phyloP scores from a whole-genome alignment of 1,140 invertebrate species.

The Sitophilus oryzae region DNA sequence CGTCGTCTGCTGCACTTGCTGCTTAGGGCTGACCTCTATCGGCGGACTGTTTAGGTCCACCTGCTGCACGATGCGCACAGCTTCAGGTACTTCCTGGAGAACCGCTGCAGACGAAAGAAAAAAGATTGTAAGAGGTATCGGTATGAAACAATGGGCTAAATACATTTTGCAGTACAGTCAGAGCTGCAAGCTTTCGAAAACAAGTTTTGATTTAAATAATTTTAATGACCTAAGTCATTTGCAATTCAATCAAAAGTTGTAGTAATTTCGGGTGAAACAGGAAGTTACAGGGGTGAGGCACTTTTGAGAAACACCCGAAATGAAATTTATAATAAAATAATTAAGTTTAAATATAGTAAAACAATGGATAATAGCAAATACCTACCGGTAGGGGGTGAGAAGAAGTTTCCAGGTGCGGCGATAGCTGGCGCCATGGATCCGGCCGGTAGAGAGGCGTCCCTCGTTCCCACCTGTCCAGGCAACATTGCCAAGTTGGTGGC shows the following conservation, averaged over 20 bases:
- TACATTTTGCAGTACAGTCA: background rate
- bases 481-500: constrained; percentile 40
- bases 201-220: background rate
- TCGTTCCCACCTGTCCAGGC: constrained; percentile 35
- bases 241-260: background rate
- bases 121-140: background rate
- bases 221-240: background rate
- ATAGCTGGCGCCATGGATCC: constrained; percentile 36
- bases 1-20: constrained; percentile 19
- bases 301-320: too few species aligned
- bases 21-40: constrained; percentile 28
- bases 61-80: constrained; percentile 45
- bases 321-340: too few species aligned
- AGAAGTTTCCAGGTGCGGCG: constrained; percentile 41
- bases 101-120: constrained; percentile 38
- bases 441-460: constrained; percentile 32
- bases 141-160: background rate
- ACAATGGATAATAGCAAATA: background rate
- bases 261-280: too few species aligned
- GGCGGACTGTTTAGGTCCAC: constrained; percentile 31
- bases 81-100: constrained; percentile 52
- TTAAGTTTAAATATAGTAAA: constrained; percentile 7
- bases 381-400: constrained; percentile 41
- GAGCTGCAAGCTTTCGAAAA: background rate
- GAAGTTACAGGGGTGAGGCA: too few species aligned